Base-by-base conservation (phyloP, 1,140 invertebrate genomes). In the Bilobella aurantiaca region DNA sequence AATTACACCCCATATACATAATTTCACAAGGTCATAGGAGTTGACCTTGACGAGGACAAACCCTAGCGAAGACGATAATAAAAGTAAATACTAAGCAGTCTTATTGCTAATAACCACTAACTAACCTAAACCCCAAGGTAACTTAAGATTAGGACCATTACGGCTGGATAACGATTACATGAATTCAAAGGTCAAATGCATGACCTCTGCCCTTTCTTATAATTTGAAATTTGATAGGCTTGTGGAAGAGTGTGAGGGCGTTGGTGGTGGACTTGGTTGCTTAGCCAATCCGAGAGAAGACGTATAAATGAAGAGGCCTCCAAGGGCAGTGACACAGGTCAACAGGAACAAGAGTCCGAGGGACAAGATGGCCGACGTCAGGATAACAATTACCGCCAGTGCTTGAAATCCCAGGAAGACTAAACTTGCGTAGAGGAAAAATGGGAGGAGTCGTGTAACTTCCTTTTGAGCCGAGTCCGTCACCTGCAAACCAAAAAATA, bases 361-460 rank as follows among this genome's bases (percentile, higher is more conserved):
- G 3, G 68, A 63, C 27, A 56, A 29, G 53, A 66, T 16, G 8
- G 68, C 59, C 21, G 23, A 37, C 23, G 57, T 23, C 32, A 69
- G 65, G 23, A 69, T 57, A 27, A 49, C 56, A 21, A 69, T 18
- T 21, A 69, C 30, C 27, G 58, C 64, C 23, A 29, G 46, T 12
- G 60, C 61, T 62, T 69, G 68, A 27, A 66, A 16, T 49, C 61
- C 68, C 28, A 69, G 49, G 58, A 69, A 61, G 56, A 69, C 64
- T 47, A 69, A 65, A 62, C 68, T 69, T 62, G 62, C 29, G 58
- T 69, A 69, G 1, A 69, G 34, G n/a, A 66, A 59, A 30, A 69
- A 28, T 18, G 68, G 68, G 8, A 69, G 46, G 53, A 69, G 53
- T 16, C 47, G 62, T 8, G 42, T 62, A 2, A 62, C 57, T 58